Evolutionary conservation across 2,797 vertebrate genomes (phyloP), one percentile per base, ranked within the genome.

Genomic region (Myotis vivesi): DNA sequence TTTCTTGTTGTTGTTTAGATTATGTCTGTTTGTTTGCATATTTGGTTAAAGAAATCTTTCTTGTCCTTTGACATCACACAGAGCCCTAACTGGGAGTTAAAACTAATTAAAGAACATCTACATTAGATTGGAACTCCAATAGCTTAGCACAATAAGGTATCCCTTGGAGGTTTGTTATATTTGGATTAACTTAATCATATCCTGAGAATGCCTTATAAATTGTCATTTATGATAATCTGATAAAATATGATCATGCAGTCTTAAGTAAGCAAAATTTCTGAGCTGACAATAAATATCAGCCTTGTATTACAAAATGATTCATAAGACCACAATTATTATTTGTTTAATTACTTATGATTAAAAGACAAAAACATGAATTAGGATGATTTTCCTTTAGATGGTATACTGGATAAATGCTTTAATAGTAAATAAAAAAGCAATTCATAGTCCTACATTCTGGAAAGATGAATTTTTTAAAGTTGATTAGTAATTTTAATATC

Each of bases 401-500:
- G 0, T 59, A 30, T n/a, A 12, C 2, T 46, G 3, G 1, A 82
- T 90, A 94, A 91, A 91, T 96, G 55, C 6, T 85, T 80, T 44
- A 33, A n/a, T 28, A 17, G 12, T 76, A 95, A 91, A 79, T 69
- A 91, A 88, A 71, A 1, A 36, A 15, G 46, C 1, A 82, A 75
- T 49, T 23, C 5, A 44, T 69, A 69, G 46, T 71, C 41, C 3
- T 81, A 51, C 28, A n/a, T 81, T 80, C 3, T 51, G 9, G 41
- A 89, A 92, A 51, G 17, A 16, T n/a, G 5, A 66, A 80, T 15
- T 82, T 92, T 72, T 38, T 33, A 9, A 73, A 87, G 13, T 41
- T 93, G 64, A 77, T 76, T 87, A 92, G 64, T 33, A 91, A 94
- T 92, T 92, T 94, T 44, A 96, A 77, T 90, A 68, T 36, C 38